phyloP scores from a whole-genome alignment of 2,113 vertebrate species.

The Macquaria australasica region DNA sequence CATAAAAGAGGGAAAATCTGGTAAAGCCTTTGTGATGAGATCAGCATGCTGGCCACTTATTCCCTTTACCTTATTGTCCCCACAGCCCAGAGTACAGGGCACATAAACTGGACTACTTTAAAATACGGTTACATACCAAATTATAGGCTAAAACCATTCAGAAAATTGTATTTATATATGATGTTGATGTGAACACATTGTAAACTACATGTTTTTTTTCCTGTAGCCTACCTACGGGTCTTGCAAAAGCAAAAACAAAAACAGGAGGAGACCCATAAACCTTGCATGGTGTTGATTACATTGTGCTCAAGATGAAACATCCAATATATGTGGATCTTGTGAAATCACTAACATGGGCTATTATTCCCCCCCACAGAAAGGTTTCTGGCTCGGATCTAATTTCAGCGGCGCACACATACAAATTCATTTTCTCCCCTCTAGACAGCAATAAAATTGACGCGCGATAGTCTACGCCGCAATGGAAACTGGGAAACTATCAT shows the following conservation, averaged over 20 bases:
- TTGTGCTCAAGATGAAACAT: constrained; percentile 6
- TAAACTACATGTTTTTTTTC: not conserved
- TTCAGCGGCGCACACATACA: constrained; percentile 4
- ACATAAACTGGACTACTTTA: not conserved
- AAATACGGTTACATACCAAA: not conserved
- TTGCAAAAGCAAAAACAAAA: not conserved
- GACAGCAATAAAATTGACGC: constrained; percentile 60
- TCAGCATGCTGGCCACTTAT: constrained; percentile 37
- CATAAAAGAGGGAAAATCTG: not conserved
- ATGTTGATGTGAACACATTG: not conserved
- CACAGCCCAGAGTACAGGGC: not conserved
- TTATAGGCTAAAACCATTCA: too few relatives aligned
- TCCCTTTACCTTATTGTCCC: constrained; percentile 16
- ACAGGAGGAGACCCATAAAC: not conserved
- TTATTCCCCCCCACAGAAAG: not conserved
- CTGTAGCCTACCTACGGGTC: not conserved
- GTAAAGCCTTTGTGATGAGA: constrained; percentile 7
- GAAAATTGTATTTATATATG: not conserved
- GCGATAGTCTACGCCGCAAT: constrained; percentile 39
- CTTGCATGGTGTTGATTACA: not conserved
- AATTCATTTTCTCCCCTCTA: constrained; percentile 30
- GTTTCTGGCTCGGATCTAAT: constrained; percentile 5
- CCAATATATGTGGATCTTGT: not conserved
- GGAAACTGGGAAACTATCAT: constrained; percentile 73
- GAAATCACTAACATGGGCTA: not conserved